Evolutionary conservation across 64 coral and sea anemone genomes (phyloP).

Genomic region (Montipora cactus): DNA sequence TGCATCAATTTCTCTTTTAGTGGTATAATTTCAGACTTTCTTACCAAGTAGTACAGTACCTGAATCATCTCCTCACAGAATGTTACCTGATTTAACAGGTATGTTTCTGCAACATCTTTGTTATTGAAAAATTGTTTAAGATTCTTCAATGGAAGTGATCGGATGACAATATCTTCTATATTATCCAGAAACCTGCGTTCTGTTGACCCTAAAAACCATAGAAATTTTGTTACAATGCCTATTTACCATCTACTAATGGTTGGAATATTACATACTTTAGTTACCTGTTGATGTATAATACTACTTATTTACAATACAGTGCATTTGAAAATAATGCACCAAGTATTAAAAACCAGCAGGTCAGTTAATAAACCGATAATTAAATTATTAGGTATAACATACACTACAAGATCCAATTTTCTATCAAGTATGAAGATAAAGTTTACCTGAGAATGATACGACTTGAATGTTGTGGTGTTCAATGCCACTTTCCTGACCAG

Average conservation of each 20-base stretch:
- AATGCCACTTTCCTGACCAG: conserved; percentile 38
- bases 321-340: too few relatives aligned
- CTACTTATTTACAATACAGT: too few relatives aligned
- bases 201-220: conserved; percentile 27
- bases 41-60: background rate
- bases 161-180: background rate
- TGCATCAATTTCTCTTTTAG: too few relatives aligned
- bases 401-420: too few relatives aligned
- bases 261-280: too few relatives aligned
- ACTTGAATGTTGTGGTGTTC: conserved; percentile 26
- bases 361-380: too few relatives aligned
- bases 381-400: too few relatives aligned
- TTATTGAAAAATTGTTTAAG: background rate
- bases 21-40: too few relatives aligned
- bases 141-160: conserved; percentile 34
- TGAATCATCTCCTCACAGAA: conserved; percentile 66
- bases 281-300: too few relatives aligned
- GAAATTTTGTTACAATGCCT: background rate
- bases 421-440: too few relatives aligned
- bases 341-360: too few relatives aligned
- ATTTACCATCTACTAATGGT: too few relatives aligned
- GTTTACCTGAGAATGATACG: conserved; percentile 34
- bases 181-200: conserved; percentile 45
- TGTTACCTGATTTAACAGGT: conserved; percentile 44
- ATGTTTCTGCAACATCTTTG: conserved; percentile 27